phyloP scores from a whole-genome alignment of 2,113 vertebrate genomes.

The Barnardius zonarius region DNA sequence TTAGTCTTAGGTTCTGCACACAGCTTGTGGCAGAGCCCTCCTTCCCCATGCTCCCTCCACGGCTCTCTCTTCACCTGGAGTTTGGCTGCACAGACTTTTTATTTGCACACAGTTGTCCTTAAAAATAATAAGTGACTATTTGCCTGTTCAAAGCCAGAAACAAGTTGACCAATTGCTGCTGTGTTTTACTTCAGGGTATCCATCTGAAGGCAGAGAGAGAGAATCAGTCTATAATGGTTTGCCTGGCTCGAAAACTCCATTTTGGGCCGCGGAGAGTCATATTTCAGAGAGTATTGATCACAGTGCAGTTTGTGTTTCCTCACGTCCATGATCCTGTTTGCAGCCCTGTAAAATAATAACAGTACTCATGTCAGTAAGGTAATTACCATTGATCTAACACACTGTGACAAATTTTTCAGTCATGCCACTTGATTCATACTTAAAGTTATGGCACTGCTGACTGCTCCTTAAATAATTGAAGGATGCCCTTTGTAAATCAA shows the following conservation, averaged over 20 bases:
- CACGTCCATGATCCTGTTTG: conserved; percentile 87
- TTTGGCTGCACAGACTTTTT: conserved; percentile 58
- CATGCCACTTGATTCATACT: conserved; percentile 88
- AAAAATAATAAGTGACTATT: conserved; percentile 75
- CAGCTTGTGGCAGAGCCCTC: neutral
- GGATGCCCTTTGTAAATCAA: conserved; percentile 75
- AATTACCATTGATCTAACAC: conserved; percentile 98
- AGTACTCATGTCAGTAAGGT: conserved; percentile 95
- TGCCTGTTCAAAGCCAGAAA: conserved; percentile 72
- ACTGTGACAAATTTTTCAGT: conserved; percentile 88
- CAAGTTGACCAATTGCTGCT: conserved; percentile 73
- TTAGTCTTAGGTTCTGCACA: neutral
- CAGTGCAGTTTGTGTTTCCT: conserved; percentile 80
- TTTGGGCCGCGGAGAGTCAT: conserved; percentile 86
- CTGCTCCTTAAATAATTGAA: conserved; percentile 77
- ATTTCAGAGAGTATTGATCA: conserved; percentile 93
- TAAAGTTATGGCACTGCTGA: conserved; percentile 75
- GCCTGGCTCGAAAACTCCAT: conserved; percentile 87
- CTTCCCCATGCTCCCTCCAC: neutral
- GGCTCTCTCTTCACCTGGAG: conserved; percentile 1
- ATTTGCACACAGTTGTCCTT: conserved; percentile 68
- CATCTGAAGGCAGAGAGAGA: conserved; percentile 67
- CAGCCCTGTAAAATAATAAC: conserved; percentile 99
- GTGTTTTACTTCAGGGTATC: conserved; percentile 75
- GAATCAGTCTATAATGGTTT: conserved; percentile 85